Conservation (phyloP, 2,888 invertebrate genomes). For the Cheilosia scutellata region DNA sequence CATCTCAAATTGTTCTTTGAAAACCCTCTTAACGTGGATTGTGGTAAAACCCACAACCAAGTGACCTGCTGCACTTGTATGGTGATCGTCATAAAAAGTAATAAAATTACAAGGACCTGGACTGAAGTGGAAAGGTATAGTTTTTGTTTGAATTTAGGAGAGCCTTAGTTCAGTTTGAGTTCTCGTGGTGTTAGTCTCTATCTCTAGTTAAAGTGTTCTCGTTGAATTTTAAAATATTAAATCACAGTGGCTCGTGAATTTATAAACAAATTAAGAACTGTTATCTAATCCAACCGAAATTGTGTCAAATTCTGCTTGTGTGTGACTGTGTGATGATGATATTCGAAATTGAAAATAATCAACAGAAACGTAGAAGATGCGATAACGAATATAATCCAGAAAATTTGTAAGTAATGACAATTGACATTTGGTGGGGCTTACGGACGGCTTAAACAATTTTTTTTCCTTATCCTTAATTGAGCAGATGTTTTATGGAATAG, state of each 20-base stretch:
- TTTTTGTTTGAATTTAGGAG: background rate
- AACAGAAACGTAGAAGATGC: constrained; percentile 41
- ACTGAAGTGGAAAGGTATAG: background rate
- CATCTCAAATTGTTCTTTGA: constrained; percentile 1
- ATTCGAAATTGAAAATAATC: background rate
- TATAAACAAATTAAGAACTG: constrained; percentile 20
- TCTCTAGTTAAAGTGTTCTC: background rate
- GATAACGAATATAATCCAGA: constrained; percentile 43
- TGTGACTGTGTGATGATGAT: constrained; percentile 18
- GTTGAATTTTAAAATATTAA: background rate
- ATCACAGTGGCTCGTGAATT: background rate
- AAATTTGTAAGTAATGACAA: constrained; percentile 42
- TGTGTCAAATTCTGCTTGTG: constrained; percentile 42
- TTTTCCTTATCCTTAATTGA: background rate
- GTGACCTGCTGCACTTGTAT: background rate
- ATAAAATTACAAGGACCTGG: constrained; percentile 34
- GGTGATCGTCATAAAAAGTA: constrained; percentile 3
- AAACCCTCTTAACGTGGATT: constrained; percentile 20
- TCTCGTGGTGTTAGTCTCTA: constrained; percentile 3
- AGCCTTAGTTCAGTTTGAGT: constrained; percentile 5
- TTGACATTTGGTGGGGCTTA: constrained; percentile 12
- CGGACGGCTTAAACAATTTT: background rate
- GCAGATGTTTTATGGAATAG: background rate
- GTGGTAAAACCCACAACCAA: constrained; percentile 29
- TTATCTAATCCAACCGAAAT: constrained; percentile 24